phyloP scores from a whole-genome alignment of 2,797 vertebrate species.

The Rhincodon typus region DNA sequence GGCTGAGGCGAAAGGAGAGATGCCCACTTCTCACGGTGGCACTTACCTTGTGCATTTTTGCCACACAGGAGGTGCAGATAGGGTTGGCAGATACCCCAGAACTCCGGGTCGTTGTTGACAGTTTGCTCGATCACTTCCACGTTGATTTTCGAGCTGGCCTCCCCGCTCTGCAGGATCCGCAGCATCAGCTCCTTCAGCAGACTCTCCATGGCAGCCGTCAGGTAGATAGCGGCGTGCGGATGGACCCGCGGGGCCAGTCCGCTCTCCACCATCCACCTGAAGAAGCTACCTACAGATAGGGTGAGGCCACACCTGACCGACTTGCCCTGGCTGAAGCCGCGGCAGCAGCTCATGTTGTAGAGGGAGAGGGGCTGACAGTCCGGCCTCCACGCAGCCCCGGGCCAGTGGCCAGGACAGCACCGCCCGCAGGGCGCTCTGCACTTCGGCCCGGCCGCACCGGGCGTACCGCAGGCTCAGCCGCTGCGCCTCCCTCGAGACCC shows the following conservation, averaged over 20 bases:
- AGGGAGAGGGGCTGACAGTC: constrained; percentile 79
- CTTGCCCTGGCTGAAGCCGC: constrained; percentile 85
- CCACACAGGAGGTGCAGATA: constrained; percentile 91
- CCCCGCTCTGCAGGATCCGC: constrained; percentile 57
- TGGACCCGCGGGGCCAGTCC: constrained; percentile 82
- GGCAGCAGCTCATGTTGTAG: constrained; percentile 90
- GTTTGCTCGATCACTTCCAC: constrained; percentile 80
- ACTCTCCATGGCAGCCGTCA: constrained; percentile 84
- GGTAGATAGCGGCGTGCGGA: constrained; percentile 92
- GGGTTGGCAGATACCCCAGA: constrained; percentile 85
- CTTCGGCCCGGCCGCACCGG: constrained; percentile 90
- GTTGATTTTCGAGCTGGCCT: constrained; percentile 70
- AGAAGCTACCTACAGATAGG: constrained; percentile 88
- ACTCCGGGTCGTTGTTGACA: constrained; percentile 78
- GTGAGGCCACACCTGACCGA: constrained; percentile 81
- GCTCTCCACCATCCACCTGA: constrained; percentile 96
- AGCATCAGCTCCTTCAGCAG: constrained; percentile 82
- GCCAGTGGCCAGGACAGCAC: constrained; percentile 83
- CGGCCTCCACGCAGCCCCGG: constrained; percentile 71
- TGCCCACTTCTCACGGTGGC: too few relatives aligned
- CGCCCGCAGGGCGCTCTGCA: constrained; percentile 86
- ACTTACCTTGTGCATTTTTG: constrained; percentile 89
- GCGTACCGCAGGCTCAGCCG: constrained; percentile 87
- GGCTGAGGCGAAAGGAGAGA: too few relatives aligned
- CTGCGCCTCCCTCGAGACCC: constrained; percentile 84